These are phyloP conservation scores for Lepus townsendii DNA, from an alignment of 2,797 vertebrate species.

Conservation along the genomic window DNA sequence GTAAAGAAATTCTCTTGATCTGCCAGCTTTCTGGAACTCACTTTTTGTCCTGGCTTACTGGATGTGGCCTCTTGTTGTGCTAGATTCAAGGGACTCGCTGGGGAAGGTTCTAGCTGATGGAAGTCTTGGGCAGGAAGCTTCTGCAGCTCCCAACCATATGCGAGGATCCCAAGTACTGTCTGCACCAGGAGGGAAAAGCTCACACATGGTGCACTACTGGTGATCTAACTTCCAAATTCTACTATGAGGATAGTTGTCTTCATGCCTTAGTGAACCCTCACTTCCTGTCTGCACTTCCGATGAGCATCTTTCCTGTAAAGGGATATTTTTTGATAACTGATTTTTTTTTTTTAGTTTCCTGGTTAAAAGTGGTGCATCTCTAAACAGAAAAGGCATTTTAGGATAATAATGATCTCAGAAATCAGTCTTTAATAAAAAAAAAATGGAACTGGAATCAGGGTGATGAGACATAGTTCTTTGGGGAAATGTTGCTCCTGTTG, in stretches of 20 bases:
- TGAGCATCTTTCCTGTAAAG: conserved; percentile 10
- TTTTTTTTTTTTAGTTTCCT: conserved; percentile 15
- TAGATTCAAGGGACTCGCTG: neutral
- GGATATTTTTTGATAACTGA: neutral
- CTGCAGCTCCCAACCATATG: neutral
- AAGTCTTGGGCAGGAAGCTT: neutral
- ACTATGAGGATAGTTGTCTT: neutral
- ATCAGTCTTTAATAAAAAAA: conserved; percentile 28
- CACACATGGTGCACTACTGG: neutral
- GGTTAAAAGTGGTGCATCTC: neutral
- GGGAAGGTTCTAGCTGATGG: neutral
- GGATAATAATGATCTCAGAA: neutral
- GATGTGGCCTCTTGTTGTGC: neutral
- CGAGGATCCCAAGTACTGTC: neutral
- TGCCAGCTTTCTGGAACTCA: conserved; percentile 9
- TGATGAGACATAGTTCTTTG: neutral
- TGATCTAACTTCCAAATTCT: neutral
- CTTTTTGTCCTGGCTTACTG: neutral
- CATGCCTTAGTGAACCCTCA: neutral
- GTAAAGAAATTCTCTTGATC: conserved; percentile 28
- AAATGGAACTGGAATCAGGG: neutral
- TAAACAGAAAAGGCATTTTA: conserved; percentile 16
- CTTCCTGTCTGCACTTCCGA: neutral
- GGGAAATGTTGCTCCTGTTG: neutral
- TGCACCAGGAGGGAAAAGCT: neutral